phyloP scores from a whole-genome alignment of 2,888 invertebrate species.

The Xestia xanthographa region DNA sequence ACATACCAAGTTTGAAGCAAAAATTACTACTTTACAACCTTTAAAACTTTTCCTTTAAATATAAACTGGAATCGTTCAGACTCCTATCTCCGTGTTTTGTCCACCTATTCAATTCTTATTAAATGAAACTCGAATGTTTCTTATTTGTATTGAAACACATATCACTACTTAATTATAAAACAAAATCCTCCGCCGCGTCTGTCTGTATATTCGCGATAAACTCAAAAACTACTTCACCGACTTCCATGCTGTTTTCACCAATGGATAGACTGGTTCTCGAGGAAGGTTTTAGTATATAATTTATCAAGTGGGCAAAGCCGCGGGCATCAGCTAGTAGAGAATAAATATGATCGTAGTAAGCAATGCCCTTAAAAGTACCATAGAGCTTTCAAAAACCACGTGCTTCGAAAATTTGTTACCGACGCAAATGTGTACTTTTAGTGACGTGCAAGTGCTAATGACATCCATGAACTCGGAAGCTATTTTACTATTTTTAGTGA shows the following conservation, averaged over 20 bases:
- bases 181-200: no score
- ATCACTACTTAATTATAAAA: no score
- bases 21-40: background rate
- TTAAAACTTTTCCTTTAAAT: background rate
- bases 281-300: no score
- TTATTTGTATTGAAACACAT: no score
- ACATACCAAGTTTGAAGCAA: background rate
- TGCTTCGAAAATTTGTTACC: background rate
- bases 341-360: background rate
- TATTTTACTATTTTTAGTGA: constrained; percentile 70
- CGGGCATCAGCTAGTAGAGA: no score
- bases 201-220: no score
- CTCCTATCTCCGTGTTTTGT: background rate
- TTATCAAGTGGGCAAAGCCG: no score
- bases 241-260: no score
- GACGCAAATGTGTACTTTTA: constrained; percentile 43
- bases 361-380: background rate
- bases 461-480: constrained; percentile 78
- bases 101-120: background rate
- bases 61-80: no score
- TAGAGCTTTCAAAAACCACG: constrained; percentile 25
- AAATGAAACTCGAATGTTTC: no score
- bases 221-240: no score
- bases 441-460: constrained; percentile 66
- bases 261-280: no score